Conservation (phyloP, 2,888 invertebrate species). For the Frankliniella intonsa region DNA sequence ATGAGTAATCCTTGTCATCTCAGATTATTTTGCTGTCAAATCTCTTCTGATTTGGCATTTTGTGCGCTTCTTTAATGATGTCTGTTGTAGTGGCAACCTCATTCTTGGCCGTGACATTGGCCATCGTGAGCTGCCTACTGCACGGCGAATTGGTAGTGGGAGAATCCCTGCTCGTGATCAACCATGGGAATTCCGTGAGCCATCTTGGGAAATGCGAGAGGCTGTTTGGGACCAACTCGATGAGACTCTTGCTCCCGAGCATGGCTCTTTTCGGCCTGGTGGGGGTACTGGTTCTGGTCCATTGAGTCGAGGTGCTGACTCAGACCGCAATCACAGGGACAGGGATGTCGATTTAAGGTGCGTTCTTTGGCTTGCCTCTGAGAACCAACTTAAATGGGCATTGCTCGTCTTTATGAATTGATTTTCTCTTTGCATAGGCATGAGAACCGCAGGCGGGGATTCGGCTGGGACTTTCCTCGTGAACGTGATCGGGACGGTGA, state of each 20-base stretch:
- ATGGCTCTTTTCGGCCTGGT: not conserved
- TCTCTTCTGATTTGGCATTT: not conserved
- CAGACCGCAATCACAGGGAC: not conserved
- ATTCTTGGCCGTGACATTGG: slow-evolving; percentile 38
- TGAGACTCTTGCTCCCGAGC: not conserved
- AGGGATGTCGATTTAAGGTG: slow-evolving; percentile 5
- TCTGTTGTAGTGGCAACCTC: slow-evolving; percentile 17
- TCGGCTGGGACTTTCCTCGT: slow-evolving; percentile 52
- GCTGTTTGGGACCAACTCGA: slow-evolving; percentile 15
- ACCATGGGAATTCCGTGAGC: slow-evolving; percentile 32
- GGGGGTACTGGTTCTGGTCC: not conserved
- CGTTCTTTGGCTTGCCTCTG: slow-evolving; percentile 14
- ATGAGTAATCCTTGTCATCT: slow-evolving; percentile 29
- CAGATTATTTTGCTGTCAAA: not conserved
- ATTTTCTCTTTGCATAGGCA: not conserved
- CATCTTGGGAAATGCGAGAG: not conserved
- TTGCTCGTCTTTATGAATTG: not conserved
- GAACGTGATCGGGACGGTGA: slow-evolving; percentile 38
- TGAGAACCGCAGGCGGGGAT: slow-evolving; percentile 49
- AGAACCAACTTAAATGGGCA: not conserved
- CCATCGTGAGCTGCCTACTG: slow-evolving; percentile 46
- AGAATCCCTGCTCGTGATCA: slow-evolving; percentile 62
- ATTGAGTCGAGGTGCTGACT: not conserved
- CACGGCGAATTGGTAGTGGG: slow-evolving; percentile 77
- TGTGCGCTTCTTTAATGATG: slow-evolving; percentile 8